Evolutionary conservation across 1,140 invertebrate species (phyloP).

Genomic region (Achatina immaculata): DNA sequence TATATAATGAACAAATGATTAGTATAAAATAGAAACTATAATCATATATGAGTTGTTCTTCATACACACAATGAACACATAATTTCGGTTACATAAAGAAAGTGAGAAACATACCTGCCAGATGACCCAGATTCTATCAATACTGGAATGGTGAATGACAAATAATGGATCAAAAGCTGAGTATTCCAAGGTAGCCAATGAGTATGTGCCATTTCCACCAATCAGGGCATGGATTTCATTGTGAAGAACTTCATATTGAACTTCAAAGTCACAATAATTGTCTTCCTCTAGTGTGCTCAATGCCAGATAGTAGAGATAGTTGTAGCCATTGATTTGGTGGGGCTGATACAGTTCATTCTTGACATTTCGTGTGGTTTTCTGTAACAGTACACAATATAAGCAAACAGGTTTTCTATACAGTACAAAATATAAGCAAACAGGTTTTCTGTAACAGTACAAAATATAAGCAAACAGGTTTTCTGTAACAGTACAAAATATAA

Average conservation of each 20-base stretch:
- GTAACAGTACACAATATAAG: background rate
- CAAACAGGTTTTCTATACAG: too few relatives aligned
- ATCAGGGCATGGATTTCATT: conserved; percentile 46
- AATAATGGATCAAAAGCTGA: conserved; percentile 50
- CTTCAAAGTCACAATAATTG: conserved; percentile 47
- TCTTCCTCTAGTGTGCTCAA: conserved; percentile 42
- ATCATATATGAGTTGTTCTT: too few relatives aligned
- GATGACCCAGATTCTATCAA: conserved; percentile 49
- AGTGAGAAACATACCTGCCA: conserved; percentile 45
- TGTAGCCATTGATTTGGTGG: background rate
- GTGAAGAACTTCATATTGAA: conserved; percentile 50
- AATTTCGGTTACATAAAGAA: too few relatives aligned
- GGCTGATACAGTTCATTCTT: background rate
- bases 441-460: background rate
- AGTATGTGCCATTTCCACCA: conserved; percentile 37
- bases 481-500: too few relatives aligned
- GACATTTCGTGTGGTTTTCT: conserved; percentile 18
- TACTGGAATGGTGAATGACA: conserved; percentile 45
- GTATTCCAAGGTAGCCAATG: conserved; percentile 46
- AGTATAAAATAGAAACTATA: too few relatives aligned
- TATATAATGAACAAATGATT: too few relatives aligned
- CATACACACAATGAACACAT: too few relatives aligned
- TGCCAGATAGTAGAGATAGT: conserved; percentile 33
- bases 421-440: too few relatives aligned
- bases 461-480: too few relatives aligned